Evolutionary conservation across 2,888 invertebrate genomes (phyloP), one percentile per base, ranked within the genome.

Genomic region (Acronicta psi): DNA sequence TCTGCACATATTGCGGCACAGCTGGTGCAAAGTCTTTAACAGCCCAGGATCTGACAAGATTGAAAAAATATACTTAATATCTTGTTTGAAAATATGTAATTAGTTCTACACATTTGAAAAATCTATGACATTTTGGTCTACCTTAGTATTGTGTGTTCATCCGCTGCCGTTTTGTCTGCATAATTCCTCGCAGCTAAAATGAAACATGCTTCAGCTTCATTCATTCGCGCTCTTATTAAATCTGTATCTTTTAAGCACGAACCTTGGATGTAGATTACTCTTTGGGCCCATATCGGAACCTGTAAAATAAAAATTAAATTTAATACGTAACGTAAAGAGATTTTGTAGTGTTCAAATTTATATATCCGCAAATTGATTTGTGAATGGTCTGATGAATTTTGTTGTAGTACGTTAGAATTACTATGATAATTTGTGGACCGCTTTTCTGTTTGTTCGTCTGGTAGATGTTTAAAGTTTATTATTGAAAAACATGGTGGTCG

Each of bases 11-110:
- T 92, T 99, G 99, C 20, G 99, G 98, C 68, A 99, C 99, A 83
- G 96, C 96, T 18, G 99, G 99, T 0, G 99, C 99, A 89, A 98
- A 99, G 92, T 99, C 99, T 91, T 99, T 99, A 51, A 99, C 99
- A 42, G 99, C 99, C 99, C 99, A 99, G 10, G 99, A 99, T 75
- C 98, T 96, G 80, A 14, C 55, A 60, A 34, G 13, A 29, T 16
- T 6, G 18, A 40, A n/a, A 13, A 6, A 20, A 13, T n/a, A 34
- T n/a, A 2, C 29, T 29, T 29, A 11, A 11, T 29, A 11, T 34
- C 1, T 6, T 0, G 31, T 13, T n/a, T 13, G 0, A 5, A 34
- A n/a, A 23, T 23, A 25, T 25, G 9, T 10, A 25, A 10, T 2
- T 10, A 25, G 1, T 1, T 25, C 1, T 10, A 25, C 8, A 25